Base-by-base conservation (phyloP, 2,888 invertebrate species). In the Eumerus sabulonum region DNA sequence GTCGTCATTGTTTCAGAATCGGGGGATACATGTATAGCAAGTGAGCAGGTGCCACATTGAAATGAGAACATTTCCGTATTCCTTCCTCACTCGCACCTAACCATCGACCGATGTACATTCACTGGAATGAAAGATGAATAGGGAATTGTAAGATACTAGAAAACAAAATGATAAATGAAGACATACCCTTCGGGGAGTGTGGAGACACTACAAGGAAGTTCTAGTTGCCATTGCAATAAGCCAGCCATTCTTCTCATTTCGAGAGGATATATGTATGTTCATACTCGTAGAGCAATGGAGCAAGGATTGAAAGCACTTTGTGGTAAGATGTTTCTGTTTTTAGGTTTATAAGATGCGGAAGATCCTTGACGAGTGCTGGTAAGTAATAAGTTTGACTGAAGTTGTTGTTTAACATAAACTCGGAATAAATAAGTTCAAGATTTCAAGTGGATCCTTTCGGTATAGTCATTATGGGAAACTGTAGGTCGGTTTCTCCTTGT, bases 91-190 rank as follows among this genome's bases (percentile, higher is more conserved):
- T 36, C 35, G 40, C 40, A 45, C 16, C 36, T 17, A 12, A 11
- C n/a, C 12, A 1, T 9, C 11, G 7, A 11, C 11, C 36, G 14
- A 47, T 38, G 13, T 9, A 56, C 18, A 47, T 35, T 36, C 16
- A 47, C 16, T 11, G 1, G 12, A 27, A 4, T 1, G 44, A 62
- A 60, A 42, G 40, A 16, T 27, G 35, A 45, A 68, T 51, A 64
- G 54, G 59, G 59, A 27, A 7, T 4, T 4, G 9, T 13, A 56
- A 62, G 45, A 14, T 63, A 51, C 35, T 50, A 74, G 45, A 51
- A 40, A 48, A n/a, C n/a, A 38, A 57, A 74, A 63, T 68, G 74
- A 68, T 76, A 53, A 76, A 76, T 76, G 68, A 57, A 57, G 44
- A 51, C 45, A 47, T 48, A 51, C 35, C 19, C 50, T 40, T 48